Conservation (phyloP, 2,797 vertebrate genomes). For the Crenichthys baileyi region DNA sequence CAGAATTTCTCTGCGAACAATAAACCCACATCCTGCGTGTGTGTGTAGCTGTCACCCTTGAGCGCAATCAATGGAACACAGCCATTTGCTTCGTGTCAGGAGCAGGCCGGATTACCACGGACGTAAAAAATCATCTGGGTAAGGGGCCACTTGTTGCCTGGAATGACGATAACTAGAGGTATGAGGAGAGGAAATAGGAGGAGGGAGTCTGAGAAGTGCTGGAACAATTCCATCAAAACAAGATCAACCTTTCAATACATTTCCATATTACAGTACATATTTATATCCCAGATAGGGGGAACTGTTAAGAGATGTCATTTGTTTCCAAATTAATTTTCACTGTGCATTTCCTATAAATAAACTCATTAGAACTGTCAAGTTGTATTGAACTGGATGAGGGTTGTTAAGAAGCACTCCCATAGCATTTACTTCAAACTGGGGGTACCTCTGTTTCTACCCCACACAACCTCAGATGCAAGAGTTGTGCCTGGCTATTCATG, state of each 20-base stretch:
- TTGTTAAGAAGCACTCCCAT: not conserved
- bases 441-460: not conserved
- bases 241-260: slow-evolving; percentile 60
- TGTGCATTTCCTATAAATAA: not conserved
- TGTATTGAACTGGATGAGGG: not conserved
- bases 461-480: not conserved
- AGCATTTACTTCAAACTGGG: not conserved
- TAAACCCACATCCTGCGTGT: slow-evolving; percentile 50
- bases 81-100: slow-evolving; percentile 64
- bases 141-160: slow-evolving; percentile 80
- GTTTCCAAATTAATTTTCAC: not conserved
- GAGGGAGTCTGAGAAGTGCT: slow-evolving; percentile 1
- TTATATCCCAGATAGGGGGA: not conserved
- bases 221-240: slow-evolving; percentile 46
- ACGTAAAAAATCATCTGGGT: slow-evolving; percentile 76
- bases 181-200: not conserved
- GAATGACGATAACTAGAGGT: slow-evolving; percentile 40
- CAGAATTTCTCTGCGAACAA: slow-evolving; percentile 42
- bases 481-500: not conserved
- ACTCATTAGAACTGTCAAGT: not conserved
- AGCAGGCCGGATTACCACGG: slow-evolving; percentile 64
- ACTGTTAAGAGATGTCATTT: not conserved
- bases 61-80: slow-evolving; percentile 67
- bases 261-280: slow-evolving; percentile 3
- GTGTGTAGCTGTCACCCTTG: slow-evolving; percentile 68